Percentiles rank a stretch among this genome's conserved stretches.
Conservation (phyloP, 2,113 vertebrate species). For the Rhinoderma darwinii region DNA sequence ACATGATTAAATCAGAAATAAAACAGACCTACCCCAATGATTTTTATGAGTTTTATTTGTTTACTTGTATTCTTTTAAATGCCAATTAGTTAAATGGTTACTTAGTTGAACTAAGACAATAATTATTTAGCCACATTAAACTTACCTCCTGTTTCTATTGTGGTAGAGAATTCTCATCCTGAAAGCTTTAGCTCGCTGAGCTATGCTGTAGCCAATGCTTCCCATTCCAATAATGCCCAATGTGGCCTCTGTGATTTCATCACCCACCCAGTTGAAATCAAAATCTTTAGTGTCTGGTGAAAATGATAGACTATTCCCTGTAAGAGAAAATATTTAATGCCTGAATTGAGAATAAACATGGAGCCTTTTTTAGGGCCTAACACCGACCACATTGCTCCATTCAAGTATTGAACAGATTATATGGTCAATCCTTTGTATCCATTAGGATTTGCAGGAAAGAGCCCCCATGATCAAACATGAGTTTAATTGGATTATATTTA, state of each 20-base stretch:
- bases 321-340: not conserved
- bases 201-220: slow-evolving; percentile 72
- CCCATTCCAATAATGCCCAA: slow-evolving; percentile 78
- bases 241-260: slow-evolving; percentile 67
- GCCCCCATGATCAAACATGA: not conserved
- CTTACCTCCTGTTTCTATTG: slow-evolving; percentile 73
- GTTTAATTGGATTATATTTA: not conserved
- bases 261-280: slow-evolving; percentile 68
- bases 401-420: not conserved
- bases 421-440: not conserved
- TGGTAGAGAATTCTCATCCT: slow-evolving; percentile 76
- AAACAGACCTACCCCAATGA: no score
- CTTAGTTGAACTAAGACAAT: no score
- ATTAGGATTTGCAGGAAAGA: not conserved
- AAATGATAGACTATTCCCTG: slow-evolving; percentile 64
- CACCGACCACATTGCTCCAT: not conserved
- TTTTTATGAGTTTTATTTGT: no score
- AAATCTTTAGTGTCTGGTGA: slow-evolving; percentile 64
- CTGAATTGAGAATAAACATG: not conserved
- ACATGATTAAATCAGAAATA: no score
- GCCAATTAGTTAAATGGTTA: no score
- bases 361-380: not conserved
- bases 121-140: not conserved
- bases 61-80: no score
- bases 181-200: slow-evolving; percentile 72